Percentiles rank a stretch among this genome's conserved stretches.
These are phyloP conservation scores for Archilochus colubris DNA, from an alignment of 2,113 vertebrate species.

Conservation along the genomic window DNA sequence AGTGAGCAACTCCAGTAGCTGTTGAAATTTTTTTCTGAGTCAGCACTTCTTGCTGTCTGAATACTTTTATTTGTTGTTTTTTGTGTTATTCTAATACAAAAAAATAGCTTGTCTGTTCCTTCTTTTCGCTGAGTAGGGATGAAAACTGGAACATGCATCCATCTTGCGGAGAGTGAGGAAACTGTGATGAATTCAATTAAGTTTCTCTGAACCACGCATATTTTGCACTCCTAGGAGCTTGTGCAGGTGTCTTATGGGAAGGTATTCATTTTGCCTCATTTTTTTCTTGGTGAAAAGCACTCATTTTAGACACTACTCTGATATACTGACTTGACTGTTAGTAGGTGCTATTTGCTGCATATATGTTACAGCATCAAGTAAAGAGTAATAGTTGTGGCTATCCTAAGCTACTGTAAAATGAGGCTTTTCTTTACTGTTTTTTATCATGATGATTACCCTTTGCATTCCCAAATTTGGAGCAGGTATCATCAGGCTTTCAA, in stretches of 20 bases:
- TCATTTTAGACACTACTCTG: background rate
- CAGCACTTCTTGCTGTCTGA: background rate
- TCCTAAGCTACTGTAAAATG: background rate
- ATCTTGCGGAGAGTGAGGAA: background rate
- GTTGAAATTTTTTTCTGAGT: background rate
- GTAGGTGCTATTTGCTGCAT: background rate
- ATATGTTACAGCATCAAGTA: background rate
- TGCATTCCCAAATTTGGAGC: background rate
- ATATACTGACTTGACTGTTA: background rate
- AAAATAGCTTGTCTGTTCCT: background rate
- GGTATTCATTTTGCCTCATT: background rate
- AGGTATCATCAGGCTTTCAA: conserved; percentile 14
- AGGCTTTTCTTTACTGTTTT: background rate
- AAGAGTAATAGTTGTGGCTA: background rate
- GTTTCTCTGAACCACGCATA: background rate
- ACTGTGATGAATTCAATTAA: background rate
- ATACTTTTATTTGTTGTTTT: background rate
- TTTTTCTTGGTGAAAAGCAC: background rate
- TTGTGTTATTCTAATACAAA: background rate
- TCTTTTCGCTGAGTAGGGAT: background rate
- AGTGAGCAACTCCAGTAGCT: background rate
- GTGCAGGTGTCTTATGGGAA: background rate
- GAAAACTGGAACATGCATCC: background rate
- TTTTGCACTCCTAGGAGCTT: background rate
- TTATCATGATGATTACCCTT: background rate